phyloP scores from a whole-genome alignment of 2,113 vertebrate genomes.

The Engystomops pustulosus region DNA sequence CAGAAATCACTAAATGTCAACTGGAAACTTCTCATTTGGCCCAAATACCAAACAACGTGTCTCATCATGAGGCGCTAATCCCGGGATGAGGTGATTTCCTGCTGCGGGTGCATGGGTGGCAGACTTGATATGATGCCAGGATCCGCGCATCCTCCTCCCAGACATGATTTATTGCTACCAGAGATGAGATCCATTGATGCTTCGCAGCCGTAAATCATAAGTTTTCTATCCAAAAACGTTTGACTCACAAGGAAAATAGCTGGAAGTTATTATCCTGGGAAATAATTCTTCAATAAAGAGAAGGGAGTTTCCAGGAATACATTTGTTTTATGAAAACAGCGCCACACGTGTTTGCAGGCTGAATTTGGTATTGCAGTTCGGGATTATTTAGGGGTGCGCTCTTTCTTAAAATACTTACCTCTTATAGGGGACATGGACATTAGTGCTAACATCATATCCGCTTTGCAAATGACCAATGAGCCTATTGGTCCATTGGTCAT shows the following conservation, averaged over 20 bases:
- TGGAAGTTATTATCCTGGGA: not conserved
- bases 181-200: not conserved
- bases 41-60: not conserved
- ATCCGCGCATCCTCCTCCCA: not conserved
- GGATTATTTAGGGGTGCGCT: too few relatives aligned
- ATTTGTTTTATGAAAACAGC: not conserved
- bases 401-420: too few relatives aligned
- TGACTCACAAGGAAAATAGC: not conserved
- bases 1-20: not conserved
- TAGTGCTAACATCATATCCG: too few relatives aligned
- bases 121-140: not conserved
- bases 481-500: too few relatives aligned
- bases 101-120: not conserved
- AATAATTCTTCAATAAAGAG: too few relatives aligned
- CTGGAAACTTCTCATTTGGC: not conserved
- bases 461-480: too few relatives aligned
- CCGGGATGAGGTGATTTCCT: conserved; percentile 3
- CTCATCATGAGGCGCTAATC: not conserved
- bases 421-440: too few relatives aligned
- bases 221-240: not conserved
- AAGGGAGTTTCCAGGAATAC: too few relatives aligned
- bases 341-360: not conserved
- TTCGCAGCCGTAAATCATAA: not conserved
- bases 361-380: not conserved
- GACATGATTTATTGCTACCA: conserved; percentile 6